Evolutionary conservation across 2,113 vertebrate genomes (phyloP).

Genomic region (Gymnobelideus leadbeateri): DNA sequence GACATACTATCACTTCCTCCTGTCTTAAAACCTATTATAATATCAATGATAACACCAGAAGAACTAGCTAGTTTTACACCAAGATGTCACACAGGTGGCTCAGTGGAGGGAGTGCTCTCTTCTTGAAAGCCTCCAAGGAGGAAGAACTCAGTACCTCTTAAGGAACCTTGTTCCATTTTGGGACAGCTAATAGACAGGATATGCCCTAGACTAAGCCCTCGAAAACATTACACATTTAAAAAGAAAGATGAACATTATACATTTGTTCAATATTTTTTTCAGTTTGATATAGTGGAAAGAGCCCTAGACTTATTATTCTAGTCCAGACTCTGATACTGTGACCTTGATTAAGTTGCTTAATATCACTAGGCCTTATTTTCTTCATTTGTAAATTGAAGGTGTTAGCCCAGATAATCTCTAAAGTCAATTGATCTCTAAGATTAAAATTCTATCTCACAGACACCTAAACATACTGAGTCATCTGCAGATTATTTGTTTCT

Average conservation of each 20-base stretch:
- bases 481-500: neutral
- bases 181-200: neutral
- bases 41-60: too few species aligned
- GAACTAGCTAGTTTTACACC: too few species aligned
- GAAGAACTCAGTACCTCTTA: neutral
- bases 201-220: neutral
- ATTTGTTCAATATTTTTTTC: neutral
- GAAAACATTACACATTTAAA: neutral
- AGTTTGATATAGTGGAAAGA: neutral
- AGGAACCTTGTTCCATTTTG: neutral
- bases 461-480: neutral
- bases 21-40: too few species aligned
- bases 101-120: neutral
- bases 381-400: neutral
- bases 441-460: neutral
- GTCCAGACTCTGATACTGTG: neutral
- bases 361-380: neutral
- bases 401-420: neutral
- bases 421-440: neutral
- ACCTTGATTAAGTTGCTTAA: neutral
- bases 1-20: too few species aligned
- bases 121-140: neutral
- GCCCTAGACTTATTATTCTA: neutral
- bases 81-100: too few species aligned
- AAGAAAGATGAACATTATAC: neutral